Base-by-base conservation (phyloP, 2,797 vertebrate species). In the Kryptopterus vitreolus region DNA sequence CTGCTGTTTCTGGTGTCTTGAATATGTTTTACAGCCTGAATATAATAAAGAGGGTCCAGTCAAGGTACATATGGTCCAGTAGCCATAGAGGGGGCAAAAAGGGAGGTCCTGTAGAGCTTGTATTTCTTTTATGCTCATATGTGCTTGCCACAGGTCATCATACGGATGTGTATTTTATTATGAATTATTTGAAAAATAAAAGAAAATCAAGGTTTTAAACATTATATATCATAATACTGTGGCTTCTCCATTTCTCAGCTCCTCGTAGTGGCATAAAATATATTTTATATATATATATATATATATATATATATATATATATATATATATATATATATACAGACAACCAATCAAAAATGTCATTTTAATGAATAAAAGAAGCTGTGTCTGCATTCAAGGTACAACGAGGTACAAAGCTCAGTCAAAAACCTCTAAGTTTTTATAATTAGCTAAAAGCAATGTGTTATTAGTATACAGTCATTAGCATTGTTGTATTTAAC, bases 1-100 rank as follows among this genome's bases (percentile, higher is more conserved):
- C 9, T 69, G 62, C 78, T 75, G 81, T 87, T 84, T 81, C 61
- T 61, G 66, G 29, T 53, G 48, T 53, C 48, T 53, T 71, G 57
- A 80, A 81, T 11, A 26, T 79, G 53, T 57, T 68, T 78, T 59
- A 16, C 31, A 68, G 71, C 50, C 31, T 78, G 81, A 77, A 77
- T 85, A 61, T 76, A 78, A 83, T 80, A 8, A 33, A 50, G 52
- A 77, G 75, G 52, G 46, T 53, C 50, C 35, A 29, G 29, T 66
- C 58, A 48, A 33, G n/a, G n/a, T 11, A 4, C 24, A 74, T 29
- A 15, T 55, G 50, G 20, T 15, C 29, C 10, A 55, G 18, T 33
- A 62, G 71, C 71, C 35, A 33, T 33, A 11, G 26, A 46, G 35
- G n/a, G 38, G 38, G 43, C 48, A 55, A 50, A 24, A 52, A 15